These are phyloP conservation scores for Scaptomyza graminum DNA, from an alignment of 1,140 invertebrate species.

Conservation along the genomic window DNA sequence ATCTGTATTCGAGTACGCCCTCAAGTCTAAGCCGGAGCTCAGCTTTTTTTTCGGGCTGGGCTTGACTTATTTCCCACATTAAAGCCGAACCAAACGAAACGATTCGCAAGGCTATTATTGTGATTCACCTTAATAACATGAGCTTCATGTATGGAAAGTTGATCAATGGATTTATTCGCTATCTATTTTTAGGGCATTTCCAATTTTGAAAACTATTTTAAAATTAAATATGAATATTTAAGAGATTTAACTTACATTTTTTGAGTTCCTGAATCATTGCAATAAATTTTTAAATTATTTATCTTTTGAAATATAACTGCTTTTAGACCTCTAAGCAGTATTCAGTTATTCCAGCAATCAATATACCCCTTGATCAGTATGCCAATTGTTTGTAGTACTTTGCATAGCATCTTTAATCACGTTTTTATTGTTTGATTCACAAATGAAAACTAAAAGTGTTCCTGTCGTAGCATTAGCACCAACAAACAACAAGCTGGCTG, in stretches of 20 bases:
- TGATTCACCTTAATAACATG: constrained; percentile 35
- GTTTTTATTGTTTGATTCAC: constrained; percentile 76
- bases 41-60: constrained; percentile 37
- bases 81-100: constrained; percentile 28
- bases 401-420: constrained; percentile 81
- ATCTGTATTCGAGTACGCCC: constrained; percentile 11
- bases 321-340: too few relatives aligned
- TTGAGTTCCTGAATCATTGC: too few relatives aligned
- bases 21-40: constrained; percentile 23
- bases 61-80: constrained; percentile 51
- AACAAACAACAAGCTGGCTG: constrained; percentile 8
- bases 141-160: constrained; percentile 5
- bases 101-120: constrained; percentile 49
- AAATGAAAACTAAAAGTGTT: constrained; percentile 66
- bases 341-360: background rate
- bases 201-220: background rate
- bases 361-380: constrained; percentile 17
- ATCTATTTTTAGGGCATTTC: background rate
- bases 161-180: constrained; percentile 25
- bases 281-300: too few relatives aligned
- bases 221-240: background rate
- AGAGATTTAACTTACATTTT: too few relatives aligned
- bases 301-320: too few relatives aligned
- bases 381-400: constrained; percentile 49
- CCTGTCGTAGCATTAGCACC: constrained; percentile 67